Evolutionary conservation across 2,797 vertebrate species (phyloP), one percentile per base, ranked within the genome.

Genomic region (Austrolebias charrua): DNA sequence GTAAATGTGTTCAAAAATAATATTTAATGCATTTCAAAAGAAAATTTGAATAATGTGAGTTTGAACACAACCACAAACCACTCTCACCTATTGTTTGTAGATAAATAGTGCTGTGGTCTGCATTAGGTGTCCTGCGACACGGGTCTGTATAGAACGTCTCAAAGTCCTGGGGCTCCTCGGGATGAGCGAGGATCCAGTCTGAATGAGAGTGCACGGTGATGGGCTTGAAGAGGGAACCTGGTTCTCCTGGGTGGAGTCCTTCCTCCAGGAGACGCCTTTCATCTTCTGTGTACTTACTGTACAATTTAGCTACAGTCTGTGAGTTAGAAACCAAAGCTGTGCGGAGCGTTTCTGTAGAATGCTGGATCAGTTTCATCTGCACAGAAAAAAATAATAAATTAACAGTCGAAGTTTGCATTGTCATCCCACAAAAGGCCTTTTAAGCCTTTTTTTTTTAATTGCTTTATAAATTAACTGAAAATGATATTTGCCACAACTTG

Each of bases 171-270:
- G 87, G 86, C 11, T 84, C 64, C 87, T 95, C 93, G 0, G 93
- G 94, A 62, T 95, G 93, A 12, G 92, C 86, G 0, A 66, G 60
- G 72, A 95, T 93, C 94, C 94, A 95, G 67, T 95, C 94, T 2
- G 94, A 94, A 19, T 86, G 80, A 0, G 91, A 95, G 64, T 91
- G 87, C 53, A 95, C 55, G 0, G 79, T 90, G 71, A 95, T 93
- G n/a, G 89, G 85, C 45, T 78, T 81, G 73, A 95, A 95, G 59
- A 95, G 89, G 4, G 81, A 71, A 31, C 73, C 83, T 0, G n/a
- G 62, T 45, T 70, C 71, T 55, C 78, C 75, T 1, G 87, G 75
- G 4, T 66, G 80, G 43, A 94, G 87, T 28, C 90, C 91, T 63
- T 92, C 87, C 18, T 92, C 92, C 76, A 95, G 71, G 57, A 95